Percentiles rank a stretch among this genome's conserved stretches.
phyloP scores from a whole-genome alignment of 2,113 vertebrate species.

The Dipodomys merriami region DNA sequence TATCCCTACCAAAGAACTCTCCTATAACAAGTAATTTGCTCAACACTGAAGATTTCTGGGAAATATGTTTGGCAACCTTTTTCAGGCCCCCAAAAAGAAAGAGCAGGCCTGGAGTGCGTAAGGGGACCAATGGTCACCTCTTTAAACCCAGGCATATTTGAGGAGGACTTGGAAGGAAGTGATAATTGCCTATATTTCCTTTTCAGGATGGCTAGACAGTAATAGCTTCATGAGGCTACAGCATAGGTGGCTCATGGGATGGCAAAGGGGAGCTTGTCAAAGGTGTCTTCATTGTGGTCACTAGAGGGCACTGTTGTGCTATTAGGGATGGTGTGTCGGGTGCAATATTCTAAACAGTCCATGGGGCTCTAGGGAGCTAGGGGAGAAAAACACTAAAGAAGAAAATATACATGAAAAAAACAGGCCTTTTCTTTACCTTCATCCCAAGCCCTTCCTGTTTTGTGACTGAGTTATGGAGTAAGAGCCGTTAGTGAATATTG shows the following conservation, averaged over 20 bases:
- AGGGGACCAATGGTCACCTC: background rate
- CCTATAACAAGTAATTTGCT: background rate
- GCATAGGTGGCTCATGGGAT: background rate
- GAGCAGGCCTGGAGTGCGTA: no score
- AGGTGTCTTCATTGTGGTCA: background rate
- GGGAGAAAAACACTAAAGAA: background rate
- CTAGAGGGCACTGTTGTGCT: conserved; percentile 63
- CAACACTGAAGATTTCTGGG: conserved; percentile 17
- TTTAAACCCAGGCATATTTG: background rate
- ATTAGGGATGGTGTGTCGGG: background rate
- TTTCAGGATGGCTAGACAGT: background rate
- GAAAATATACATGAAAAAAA: background rate
- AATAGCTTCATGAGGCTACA: background rate
- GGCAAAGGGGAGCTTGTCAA: background rate
- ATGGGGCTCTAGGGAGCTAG: background rate
- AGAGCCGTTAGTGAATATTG: background rate
- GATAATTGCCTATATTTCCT: background rate
- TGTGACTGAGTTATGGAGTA: conserved; percentile 12
- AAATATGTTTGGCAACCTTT: conserved; percentile 5
- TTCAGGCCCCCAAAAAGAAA: conserved; percentile 47
- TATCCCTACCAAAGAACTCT: background rate
- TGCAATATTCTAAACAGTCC: background rate
- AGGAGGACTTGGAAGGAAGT: conserved; percentile 5
- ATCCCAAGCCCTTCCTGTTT: background rate
- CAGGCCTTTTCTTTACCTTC: background rate